These are phyloP conservation scores for Spea bombifrons DNA, from an alignment of 2,113 vertebrate species.

Conservation along the genomic window DNA sequence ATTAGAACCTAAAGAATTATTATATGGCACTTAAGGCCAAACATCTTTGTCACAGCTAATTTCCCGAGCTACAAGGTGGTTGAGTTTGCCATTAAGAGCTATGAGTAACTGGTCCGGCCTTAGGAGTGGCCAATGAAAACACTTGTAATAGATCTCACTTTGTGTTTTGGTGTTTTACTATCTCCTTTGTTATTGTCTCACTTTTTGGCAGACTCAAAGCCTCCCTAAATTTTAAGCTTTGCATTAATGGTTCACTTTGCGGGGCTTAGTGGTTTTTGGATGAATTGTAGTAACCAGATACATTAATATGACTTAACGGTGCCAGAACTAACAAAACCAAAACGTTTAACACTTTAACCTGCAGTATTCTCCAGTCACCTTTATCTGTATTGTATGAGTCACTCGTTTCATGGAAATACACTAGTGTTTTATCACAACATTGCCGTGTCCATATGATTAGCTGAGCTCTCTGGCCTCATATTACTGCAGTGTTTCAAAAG, in stretches of 20 bases:
- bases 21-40: constrained; percentile 7
- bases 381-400: constrained; percentile 27
- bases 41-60: constrained; percentile 16
- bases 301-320: constrained; percentile 23
- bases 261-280: constrained; percentile 41
- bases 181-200: constrained; percentile 36
- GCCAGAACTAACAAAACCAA: constrained; percentile 40
- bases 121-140: constrained; percentile 25
- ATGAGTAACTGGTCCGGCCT: constrained; percentile 7
- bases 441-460: background rate
- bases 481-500: background rate
- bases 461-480: background rate
- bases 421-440: constrained; percentile 30
- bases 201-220: constrained; percentile 31
- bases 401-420: constrained; percentile 21
- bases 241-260: constrained; percentile 25
- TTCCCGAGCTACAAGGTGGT: constrained; percentile 15
- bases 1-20: background rate
- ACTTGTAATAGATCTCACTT: constrained; percentile 26
- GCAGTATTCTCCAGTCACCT: constrained; percentile 13
- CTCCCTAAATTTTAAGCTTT: constrained; percentile 31
- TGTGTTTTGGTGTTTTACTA: constrained; percentile 43
- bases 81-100: constrained; percentile 16
- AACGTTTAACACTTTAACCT: constrained; percentile 37
- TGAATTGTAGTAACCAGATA: constrained; percentile 41